Evolutionary conservation across 2,797 vertebrate genomes (phyloP).

Genomic region (Erethizon dorsatum): DNA sequence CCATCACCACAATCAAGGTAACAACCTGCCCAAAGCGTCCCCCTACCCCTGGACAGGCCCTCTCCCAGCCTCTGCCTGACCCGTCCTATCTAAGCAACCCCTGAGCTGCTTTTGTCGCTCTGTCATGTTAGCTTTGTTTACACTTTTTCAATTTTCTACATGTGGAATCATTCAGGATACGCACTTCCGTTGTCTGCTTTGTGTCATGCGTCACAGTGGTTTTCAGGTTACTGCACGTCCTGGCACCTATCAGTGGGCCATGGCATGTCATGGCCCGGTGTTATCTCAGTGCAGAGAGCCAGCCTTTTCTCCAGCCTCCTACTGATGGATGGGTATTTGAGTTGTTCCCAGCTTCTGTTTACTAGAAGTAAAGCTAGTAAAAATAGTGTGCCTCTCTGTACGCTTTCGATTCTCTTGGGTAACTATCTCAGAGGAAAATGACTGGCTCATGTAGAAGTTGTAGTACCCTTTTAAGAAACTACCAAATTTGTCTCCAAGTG

Average conservation of each 20-base stretch:
- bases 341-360: not conserved
- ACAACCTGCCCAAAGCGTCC: not conserved
- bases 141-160: not conserved
- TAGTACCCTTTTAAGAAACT: not conserved
- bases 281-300: not conserved
- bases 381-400: not conserved
- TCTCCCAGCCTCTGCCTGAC: accelerated
- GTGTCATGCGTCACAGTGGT: no score
- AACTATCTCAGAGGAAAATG: not conserved
- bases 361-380: not conserved
- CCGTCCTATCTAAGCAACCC: not conserved
- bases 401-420: not conserved
- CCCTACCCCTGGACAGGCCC: accelerated
- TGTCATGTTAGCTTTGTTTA: not conserved
- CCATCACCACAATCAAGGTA: not conserved
- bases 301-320: not conserved
- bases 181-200: no score
- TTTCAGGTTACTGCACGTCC: not conserved
- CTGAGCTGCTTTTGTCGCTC: not conserved
- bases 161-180: not conserved
- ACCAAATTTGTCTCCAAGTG: not conserved
- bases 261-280: not conserved
- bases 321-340: not conserved
- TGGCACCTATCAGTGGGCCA: not conserved
- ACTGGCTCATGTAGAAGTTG: no score